Conservation (phyloP, 2,888 invertebrate species). For the Chymomyza caudatula region DNA sequence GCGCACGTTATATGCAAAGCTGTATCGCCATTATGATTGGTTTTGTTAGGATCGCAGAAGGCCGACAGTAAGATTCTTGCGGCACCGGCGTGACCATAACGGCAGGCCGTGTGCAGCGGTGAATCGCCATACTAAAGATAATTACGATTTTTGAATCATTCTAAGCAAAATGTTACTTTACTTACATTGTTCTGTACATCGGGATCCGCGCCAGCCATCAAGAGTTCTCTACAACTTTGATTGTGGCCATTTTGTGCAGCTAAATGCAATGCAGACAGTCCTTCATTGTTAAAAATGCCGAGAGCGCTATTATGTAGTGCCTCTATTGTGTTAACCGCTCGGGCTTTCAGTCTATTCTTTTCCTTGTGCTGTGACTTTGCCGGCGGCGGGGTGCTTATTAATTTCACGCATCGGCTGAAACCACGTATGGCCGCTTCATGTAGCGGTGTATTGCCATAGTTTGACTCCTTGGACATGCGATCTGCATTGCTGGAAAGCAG, state of each 20-base stretch:
- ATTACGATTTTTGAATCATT: conserved; percentile 1
- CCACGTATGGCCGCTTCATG: conserved; percentile 98
- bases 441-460: conserved; percentile 94
- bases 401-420: conserved; percentile 89
- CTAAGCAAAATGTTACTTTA: background rate
- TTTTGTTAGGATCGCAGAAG: conserved; percentile 89
- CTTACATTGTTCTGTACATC: conserved; percentile 93
- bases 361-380: conserved; percentile 45
- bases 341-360: conserved; percentile 61
- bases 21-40: conserved; percentile 97
- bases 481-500: conserved; percentile 67
- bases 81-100: conserved; percentile 97
- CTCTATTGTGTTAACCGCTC: conserved; percentile 65
- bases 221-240: conserved; percentile 92
- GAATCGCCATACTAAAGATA: conserved; percentile 92
- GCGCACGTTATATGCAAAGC: conserved; percentile 95
- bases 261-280: conserved; percentile 95
- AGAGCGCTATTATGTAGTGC: conserved; percentile 83
- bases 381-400: conserved; percentile 79
- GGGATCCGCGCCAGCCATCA: conserved; percentile 91
- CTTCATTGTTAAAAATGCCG: conserved; percentile 87
- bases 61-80: conserved; percentile 95
- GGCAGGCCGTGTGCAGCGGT: conserved; percentile 94
- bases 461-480: conserved; percentile 72
- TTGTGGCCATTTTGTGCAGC: conserved; percentile 98